Evolutionary conservation across 2,888 invertebrate species (phyloP), one percentile per base, ranked within the genome.

Genomic region (Pseudolycoriella hygida): DNA sequence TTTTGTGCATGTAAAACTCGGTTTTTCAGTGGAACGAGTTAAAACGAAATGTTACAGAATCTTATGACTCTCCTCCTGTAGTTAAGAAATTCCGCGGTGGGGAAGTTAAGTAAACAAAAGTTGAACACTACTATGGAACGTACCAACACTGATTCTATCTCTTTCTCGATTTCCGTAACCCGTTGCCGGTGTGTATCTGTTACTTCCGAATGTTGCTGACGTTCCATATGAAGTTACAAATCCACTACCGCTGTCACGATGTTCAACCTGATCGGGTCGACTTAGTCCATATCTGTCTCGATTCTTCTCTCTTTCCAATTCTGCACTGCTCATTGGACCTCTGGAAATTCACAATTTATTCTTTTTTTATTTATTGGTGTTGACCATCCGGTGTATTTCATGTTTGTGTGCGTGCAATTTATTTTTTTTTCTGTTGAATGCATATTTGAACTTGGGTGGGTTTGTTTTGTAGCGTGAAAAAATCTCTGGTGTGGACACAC

Each of bases 141-240:
- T 37, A 25, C 43, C 43, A 15, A 31, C n/a, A 19, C 43, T 43
- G 20, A 37, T 20, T 32, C 43, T 34, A 37, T 43, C 43, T 43
- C 32, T 31, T n/a, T n/a, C n/a, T 17, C 12, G 17, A 6, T 37
- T 19, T 18, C 19, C 14, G 15, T 34, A 3, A 37, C 43, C 43
- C 20, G 34, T 43, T 20, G 14, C 25, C 14, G 31, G 32, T 10
- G 43, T 18, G 14, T 15, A 11, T 19, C 11, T 3, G n/a, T 14
- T 8, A 41, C 10, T 41, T 25, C 30, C 30, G 19, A 18, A 40
- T 17, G 39, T 11, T 39, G 39, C 11, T 11, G 39, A 11, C 8
- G 17, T 4, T 12, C 14, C 20, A 19, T n/a, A 39, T 11, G 39
- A 6, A 11, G 39, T 14, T 5, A 17, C 25, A 25, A 14, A 41